Evolutionary conservation across 2,888 invertebrate species (phyloP).

Genomic region (Melitaea athalia): DNA sequence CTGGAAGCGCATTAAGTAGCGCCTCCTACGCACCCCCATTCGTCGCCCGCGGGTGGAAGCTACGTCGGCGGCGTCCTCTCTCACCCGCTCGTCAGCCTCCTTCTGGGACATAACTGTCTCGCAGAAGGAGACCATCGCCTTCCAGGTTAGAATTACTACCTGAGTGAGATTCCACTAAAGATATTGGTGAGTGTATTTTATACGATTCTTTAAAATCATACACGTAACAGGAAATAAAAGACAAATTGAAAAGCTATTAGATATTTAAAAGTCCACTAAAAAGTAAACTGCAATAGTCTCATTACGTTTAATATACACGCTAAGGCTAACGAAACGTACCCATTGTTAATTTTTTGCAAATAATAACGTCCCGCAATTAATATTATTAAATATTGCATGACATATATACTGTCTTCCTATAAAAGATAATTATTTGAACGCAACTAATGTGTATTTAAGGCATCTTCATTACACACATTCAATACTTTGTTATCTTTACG

Average conservation of each 20-base stretch:
- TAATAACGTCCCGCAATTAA: constrained; percentile 5
- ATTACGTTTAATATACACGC: not conserved
- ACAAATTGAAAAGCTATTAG: not conserved
- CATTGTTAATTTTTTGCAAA: not conserved
- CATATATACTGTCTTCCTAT: constrained; percentile 9
- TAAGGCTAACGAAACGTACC: not conserved
- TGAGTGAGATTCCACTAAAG: too few species aligned
- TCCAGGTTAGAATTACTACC: too few species aligned
- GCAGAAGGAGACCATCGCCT: too few species aligned
- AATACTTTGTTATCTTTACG: not conserved
- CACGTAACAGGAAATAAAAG: not conserved
- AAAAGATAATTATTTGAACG: constrained; percentile 3
- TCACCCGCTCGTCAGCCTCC: too few species aligned
- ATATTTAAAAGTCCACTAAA: not conserved
- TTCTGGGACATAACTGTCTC: too few species aligned
- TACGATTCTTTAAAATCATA: not conserved
- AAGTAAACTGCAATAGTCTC: not conserved
- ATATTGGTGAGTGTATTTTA: too few species aligned
- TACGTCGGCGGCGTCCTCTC: too few species aligned
- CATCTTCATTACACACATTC: not conserved
- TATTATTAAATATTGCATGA: constrained; percentile 14
- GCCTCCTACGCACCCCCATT: too few species aligned
- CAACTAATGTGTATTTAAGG: not conserved
- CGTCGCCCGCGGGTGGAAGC: too few species aligned
- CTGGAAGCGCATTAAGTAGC: too few species aligned